These are phyloP conservation scores for Spisula subtruncata DNA, from an alignment of 2,888 invertebrate genomes.

Conservation along the genomic window DNA sequence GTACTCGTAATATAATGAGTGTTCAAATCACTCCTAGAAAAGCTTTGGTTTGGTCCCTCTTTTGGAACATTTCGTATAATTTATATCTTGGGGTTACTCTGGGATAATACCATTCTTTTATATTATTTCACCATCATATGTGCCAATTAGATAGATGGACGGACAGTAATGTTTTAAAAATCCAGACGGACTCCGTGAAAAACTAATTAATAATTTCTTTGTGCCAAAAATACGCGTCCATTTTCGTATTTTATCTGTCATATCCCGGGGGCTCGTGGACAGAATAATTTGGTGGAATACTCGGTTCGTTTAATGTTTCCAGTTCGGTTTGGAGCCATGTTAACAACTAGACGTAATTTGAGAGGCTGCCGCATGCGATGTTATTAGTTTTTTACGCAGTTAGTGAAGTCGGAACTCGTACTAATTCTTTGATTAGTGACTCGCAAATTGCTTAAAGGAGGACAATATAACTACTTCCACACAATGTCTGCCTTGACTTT, in stretches of 20 bases:
- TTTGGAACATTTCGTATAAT: neutral
- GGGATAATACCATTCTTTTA: neutral
- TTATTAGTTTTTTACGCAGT: constrained; percentile 25
- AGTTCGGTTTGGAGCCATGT: neutral
- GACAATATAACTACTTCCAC: neutral
- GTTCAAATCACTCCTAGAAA: no score
- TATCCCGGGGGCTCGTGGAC: constrained; percentile 6
- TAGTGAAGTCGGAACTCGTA: neutral
- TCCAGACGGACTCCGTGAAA: neutral
- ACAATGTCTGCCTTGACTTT: neutral
- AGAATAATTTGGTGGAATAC: neutral
- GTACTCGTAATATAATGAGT: no score
- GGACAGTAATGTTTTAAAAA: constrained; percentile 2
- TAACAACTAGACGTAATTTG: constrained; percentile 7
- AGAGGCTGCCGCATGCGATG: constrained; percentile 1
- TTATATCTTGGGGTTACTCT: neutral
- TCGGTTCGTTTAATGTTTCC: constrained; percentile 12
- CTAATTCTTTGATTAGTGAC: constrained; percentile 11
- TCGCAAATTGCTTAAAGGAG: constrained; percentile 1
- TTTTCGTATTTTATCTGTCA: constrained; percentile 1
- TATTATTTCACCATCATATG: neutral
- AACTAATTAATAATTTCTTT: constrained; percentile 21
- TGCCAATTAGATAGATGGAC: constrained; percentile 18
- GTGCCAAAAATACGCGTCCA: constrained; percentile 16
- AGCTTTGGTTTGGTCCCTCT: no score